Evolutionary conservation across 2,113 vertebrate genomes (phyloP).

Genomic region (Sinocyclocheilus rhinocerous): DNA sequence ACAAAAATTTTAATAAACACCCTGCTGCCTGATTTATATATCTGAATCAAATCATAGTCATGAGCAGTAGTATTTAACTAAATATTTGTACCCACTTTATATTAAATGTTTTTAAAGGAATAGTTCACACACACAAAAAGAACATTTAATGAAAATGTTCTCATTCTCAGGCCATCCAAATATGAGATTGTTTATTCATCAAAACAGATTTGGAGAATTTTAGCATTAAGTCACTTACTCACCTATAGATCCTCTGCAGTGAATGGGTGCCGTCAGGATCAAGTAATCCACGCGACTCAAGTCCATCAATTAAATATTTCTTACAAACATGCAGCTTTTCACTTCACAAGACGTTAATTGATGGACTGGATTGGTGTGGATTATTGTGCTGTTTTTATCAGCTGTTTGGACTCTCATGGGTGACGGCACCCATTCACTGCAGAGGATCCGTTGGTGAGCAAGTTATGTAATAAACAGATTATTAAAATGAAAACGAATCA

Average conservation of each 20-base stretch:
- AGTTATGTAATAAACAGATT: not conserved
- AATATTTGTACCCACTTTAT: not conserved
- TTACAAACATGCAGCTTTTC: too few species aligned
- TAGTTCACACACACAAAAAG: not conserved
- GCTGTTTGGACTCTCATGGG: too few species aligned
- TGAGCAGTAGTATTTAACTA: not conserved
- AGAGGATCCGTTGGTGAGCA: too few species aligned
- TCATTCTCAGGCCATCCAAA: too few species aligned
- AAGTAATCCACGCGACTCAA: not conserved
- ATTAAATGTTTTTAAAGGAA: not conserved
- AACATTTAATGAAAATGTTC: too few species aligned
- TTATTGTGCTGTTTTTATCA: too few species aligned
- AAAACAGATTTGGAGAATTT: not conserved
- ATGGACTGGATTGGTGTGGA: too few species aligned
- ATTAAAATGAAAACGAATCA: not conserved
- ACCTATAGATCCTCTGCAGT: not conserved
- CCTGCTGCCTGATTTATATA: not conserved
- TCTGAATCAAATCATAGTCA: not conserved
- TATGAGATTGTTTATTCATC: not conserved
- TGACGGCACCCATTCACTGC: too few species aligned
- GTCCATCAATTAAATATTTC: too few species aligned
- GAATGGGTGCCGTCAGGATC: not conserved
- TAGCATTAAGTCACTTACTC: not conserved
- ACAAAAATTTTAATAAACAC: not conserved
- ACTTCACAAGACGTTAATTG: too few species aligned